phyloP scores from a whole-genome alignment of 2,113 vertebrate species.

The Corvus moneduloides region DNA sequence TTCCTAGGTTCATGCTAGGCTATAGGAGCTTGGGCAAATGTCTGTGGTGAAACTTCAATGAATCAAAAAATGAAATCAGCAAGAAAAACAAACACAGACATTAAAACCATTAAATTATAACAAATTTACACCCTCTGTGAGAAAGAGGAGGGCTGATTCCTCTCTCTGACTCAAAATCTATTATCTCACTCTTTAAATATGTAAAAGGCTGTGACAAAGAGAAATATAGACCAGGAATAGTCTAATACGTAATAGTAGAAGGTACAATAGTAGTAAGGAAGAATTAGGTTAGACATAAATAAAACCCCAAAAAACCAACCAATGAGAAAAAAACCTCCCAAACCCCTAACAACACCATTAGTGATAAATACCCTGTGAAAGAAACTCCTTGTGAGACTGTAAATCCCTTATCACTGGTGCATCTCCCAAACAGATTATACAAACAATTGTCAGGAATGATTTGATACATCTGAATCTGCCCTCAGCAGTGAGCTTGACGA shows the following conservation, averaged over 20 bases:
- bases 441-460: neutral
- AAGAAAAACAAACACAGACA: neutral
- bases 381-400: neutral
- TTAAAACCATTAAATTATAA: neutral
- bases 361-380: neutral
- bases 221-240: neutral
- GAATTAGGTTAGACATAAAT: neutral
- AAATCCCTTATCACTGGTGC: neutral
- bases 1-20: neutral
- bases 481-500: neutral
- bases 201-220: neutral
- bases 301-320: neutral
- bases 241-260: neutral
- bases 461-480: neutral
- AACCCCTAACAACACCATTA: neutral
- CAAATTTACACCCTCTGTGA: neutral
- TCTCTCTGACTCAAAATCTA: neutral
- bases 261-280: neutral
- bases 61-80: neutral
- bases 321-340: neutral
- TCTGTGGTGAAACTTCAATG: neutral
- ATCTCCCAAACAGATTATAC: neutral
- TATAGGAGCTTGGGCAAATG: neutral
- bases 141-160: neutral
- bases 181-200: neutral